These are phyloP conservation scores for Agrilus biguttatus DNA, from an alignment of 2,888 invertebrate species.

Conservation along the genomic window DNA sequence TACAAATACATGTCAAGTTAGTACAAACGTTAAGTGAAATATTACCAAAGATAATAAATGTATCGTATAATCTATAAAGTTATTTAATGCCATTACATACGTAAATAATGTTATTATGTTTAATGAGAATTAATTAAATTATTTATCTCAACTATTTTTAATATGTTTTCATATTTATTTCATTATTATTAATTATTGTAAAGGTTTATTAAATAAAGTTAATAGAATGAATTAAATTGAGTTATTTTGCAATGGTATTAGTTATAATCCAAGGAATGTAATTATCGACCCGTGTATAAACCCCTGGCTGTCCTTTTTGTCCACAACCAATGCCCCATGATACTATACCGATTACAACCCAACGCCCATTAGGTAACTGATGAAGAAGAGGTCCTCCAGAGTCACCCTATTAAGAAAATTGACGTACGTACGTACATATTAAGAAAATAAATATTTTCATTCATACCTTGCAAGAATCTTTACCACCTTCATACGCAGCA, in stretches of 20 bases:
- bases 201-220: too few relatives aligned
- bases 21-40: too few relatives aligned
- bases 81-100: too few relatives aligned
- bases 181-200: too few relatives aligned
- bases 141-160: too few relatives aligned
- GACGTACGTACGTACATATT: neutral
- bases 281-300: constrained; percentile 61
- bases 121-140: too few relatives aligned
- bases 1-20: too few relatives aligned
- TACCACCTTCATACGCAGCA: constrained; percentile 58
- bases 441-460: constrained; percentile 8
- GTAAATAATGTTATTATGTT: too few relatives aligned
- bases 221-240: neutral
- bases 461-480: constrained; percentile 68
- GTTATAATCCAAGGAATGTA: constrained; percentile 56
- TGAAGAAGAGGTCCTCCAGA: constrained; percentile 72
- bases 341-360: constrained; percentile 68
- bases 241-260: constrained; percentile 24
- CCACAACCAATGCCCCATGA: constrained; percentile 80
- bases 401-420: constrained; percentile 47
- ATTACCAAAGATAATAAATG: too few relatives aligned
- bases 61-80: too few relatives aligned
- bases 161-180: too few relatives aligned
- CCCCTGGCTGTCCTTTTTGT: constrained; percentile 57
- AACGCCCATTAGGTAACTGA: constrained; percentile 57